Evolutionary conservation across 2,888 invertebrate species (phyloP).

Genomic region (Homarus gammarus): DNA sequence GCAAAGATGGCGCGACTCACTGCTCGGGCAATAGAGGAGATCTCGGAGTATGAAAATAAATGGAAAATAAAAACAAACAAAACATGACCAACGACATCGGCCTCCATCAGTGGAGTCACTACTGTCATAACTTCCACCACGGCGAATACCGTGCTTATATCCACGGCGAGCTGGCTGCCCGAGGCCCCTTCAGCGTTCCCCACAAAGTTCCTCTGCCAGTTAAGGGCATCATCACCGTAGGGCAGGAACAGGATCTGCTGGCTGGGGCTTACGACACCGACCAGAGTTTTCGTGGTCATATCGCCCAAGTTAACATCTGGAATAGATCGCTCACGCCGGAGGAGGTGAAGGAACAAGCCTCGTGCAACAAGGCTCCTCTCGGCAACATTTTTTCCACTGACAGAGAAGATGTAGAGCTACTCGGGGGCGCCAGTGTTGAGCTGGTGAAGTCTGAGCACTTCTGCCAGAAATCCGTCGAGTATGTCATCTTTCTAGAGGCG

Average conservation of each 20-base stretch:
- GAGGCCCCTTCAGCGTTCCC: slow-evolving; percentile 48
- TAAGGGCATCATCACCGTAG: slow-evolving; percentile 66
- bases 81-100: slow-evolving; percentile 58
- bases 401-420: slow-evolving; percentile 59
- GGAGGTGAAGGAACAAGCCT: slow-evolving; percentile 47
- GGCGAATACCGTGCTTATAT: slow-evolving; percentile 67
- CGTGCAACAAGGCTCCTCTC: slow-evolving; percentile 20
- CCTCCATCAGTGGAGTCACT: slow-evolving; percentile 65
- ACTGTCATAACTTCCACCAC: slow-evolving; percentile 66
- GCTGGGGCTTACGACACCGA: slow-evolving; percentile 58
- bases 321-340: slow-evolving; percentile 52
- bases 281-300: slow-evolving; percentile 58
- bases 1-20: too few relatives aligned
- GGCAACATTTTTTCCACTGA: slow-evolving; percentile 69
- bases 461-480: slow-evolving; percentile 56
- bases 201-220: slow-evolving; percentile 52
- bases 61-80: too few relatives aligned
- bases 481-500: slow-evolving; percentile 66
- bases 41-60: too few relatives aligned
- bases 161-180: slow-evolving; percentile 43
- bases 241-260: slow-evolving; percentile 67
- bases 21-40: too few relatives aligned
- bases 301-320: slow-evolving; percentile 68
- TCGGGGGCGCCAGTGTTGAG: slow-evolving; percentile 56
- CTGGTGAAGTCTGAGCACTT: slow-evolving; percentile 41